phyloP scores from a whole-genome alignment of 1,140 invertebrate species.

The Dendroctonus ponderosae region DNA sequence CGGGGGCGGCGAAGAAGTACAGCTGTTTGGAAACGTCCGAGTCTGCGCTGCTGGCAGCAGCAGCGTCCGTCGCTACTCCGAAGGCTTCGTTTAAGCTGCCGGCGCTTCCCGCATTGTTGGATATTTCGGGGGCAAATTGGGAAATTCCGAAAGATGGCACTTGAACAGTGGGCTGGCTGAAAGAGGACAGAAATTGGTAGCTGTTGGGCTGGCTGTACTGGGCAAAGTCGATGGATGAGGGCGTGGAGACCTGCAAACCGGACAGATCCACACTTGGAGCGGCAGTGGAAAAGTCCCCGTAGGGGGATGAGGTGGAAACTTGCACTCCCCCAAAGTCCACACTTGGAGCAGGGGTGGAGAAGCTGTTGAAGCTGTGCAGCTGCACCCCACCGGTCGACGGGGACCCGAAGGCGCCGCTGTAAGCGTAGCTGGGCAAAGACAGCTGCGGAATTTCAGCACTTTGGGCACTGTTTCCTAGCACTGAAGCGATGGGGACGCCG shows the following conservation, averaged over 20 bases:
- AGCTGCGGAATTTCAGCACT: background rate
- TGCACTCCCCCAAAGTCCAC: background rate
- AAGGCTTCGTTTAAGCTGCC: conserved; percentile 24
- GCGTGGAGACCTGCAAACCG: conserved; percentile 10
- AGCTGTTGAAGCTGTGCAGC: conserved; percentile 3
- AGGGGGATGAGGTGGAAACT: background rate
- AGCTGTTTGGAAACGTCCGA: conserved; percentile 38
- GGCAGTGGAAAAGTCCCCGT: background rate
- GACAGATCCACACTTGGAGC: conserved; percentile 3
- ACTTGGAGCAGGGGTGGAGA: conserved; percentile 17
- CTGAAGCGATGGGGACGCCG: conserved; percentile 20
- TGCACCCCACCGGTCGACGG: background rate
- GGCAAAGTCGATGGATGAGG: conserved; percentile 13
- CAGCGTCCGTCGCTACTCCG: conserved; percentile 12
- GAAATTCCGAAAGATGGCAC: conserved; percentile 5
- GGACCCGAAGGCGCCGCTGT: conserved; percentile 1
- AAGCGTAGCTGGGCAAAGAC: background rate
- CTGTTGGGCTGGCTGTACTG: conserved; percentile 19
- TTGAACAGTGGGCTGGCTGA: conserved; percentile 9
- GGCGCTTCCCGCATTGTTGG: conserved; percentile 11
- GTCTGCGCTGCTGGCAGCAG: background rate
- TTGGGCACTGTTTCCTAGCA: conserved; percentile 13
- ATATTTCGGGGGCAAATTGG: background rate
- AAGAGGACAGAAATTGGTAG: conserved; percentile 5
- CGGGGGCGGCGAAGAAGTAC: conserved; percentile 39